Evolutionary conservation across 2,113 vertebrate species (phyloP), one percentile per base, ranked within the genome.

Genomic region (Hippocampus mohnikei): DNA sequence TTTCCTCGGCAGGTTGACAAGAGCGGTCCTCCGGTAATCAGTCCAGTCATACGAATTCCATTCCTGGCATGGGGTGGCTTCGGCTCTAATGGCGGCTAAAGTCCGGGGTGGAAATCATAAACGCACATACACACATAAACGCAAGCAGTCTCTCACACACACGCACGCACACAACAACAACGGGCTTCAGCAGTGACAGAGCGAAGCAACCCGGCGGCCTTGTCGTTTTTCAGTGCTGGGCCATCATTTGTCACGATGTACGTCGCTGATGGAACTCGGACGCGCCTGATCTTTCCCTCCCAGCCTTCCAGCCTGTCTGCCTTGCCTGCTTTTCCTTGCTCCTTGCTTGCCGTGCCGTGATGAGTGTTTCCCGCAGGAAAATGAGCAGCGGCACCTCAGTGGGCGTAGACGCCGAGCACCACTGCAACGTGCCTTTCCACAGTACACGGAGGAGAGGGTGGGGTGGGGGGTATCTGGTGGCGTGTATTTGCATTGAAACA

Each of bases 1-100:
- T 84, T 85, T 84, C 88, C 81, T 72, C 82, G 82, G 83, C 81
- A 82, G 76, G 79, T 84, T 70, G 73, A 55, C 50, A 68, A 60
- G 69, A 84, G 74, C 50, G 60, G 29, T 76, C 50, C 73, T 69
- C 82, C 75, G 33, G 27, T 48, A 15, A 67, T 84, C 70, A 79
- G 9, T 65, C 48, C 74, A 83, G 33, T 65, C 62, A 73, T 66
- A 59, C 44, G 65, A 68, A 76, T 67, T 58, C 78, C 80, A 84
- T 83, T 79, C 72, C 77, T 56, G 72, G 20, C 29, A 16, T 41
- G 41, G 25, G n/a, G 70, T 62, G 5, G 46, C 37, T 71, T 62
- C 15, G 21, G 60, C 33, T 56, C 12, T 3, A 37, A 56, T 3
- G 42, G n/a, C 25, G 52, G 53, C 33, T 53, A 21, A 12, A 63